A percentile compares a stretch with the other conserved stretches of the same genome.
Conservation (phyloP, 2,797 vertebrate species). For the Picus viridis region DNA sequence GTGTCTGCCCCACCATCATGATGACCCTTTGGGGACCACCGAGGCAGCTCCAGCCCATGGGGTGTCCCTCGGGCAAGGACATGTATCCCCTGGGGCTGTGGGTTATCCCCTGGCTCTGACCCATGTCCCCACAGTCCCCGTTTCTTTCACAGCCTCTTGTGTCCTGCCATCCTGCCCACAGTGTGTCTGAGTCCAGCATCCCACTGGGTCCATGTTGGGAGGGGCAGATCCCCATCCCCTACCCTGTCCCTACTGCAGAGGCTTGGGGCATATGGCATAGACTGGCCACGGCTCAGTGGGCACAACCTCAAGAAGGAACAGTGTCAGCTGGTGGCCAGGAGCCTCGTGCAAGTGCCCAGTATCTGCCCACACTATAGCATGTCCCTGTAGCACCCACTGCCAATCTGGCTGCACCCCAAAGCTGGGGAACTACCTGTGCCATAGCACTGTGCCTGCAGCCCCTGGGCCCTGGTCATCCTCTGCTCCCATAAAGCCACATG, state of each 20-base stretch:
- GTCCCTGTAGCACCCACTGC: not conserved
- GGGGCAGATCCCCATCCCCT: not conserved
- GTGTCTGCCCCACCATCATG: accelerated
- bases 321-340: not conserved
- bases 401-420: not conserved
- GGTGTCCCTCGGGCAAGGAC: not conserved
- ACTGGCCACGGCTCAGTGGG: not conserved
- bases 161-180: accelerated
- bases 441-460: not conserved
- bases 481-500: accelerated
- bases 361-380: not conserved
- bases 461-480: not conserved
- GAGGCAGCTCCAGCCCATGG: not conserved
- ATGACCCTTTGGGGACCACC: not conserved
- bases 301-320: accelerated
- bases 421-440: not conserved
- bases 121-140: not conserved
- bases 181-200: not conserved
- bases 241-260: not conserved
- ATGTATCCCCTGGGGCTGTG: accelerated
- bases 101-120: not conserved
- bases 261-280: not conserved
- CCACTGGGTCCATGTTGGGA: accelerated
- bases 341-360: accelerated
- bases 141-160: accelerated